Base-by-base conservation (phyloP, 2,797 vertebrate genomes). In the Falco naumanni region DNA sequence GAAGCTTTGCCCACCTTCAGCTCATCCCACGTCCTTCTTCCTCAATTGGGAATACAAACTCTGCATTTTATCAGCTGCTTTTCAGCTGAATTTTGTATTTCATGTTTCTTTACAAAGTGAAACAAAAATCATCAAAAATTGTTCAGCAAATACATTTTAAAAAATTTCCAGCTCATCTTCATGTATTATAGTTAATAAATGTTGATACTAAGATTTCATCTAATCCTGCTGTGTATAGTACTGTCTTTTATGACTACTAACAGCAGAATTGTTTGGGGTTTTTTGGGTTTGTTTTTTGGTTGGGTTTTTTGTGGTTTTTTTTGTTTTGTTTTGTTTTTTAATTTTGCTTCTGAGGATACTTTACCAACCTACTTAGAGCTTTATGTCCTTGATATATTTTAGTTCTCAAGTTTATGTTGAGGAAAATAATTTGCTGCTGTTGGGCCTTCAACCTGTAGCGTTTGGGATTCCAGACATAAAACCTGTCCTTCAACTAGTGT, bases 381-480 rank as follows among this genome's bases (percentile, higher is more conserved):
- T 63, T 74, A 31, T 43, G 10, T 60, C 57, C 68, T 79, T 77
- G 43, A 33, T 85, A 6, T 39, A 21, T 76, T 90, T 74, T 68
- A 68, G 48, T 53, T 77, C 21, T 53, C 69, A 33, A 77, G 22
- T 88, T 82, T 50, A 74, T n/a, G 28, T 21, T 43, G 16, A 56
- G 24, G 51, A 71, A 77, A 78, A 51, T 18, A 71, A 56, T 78
- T 75, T 87, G 22, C 86, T 69, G 11, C 24, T 68, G 11, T 87
- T 68, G 19, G 17, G 20, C 29, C 22, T 92, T 22, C 41, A 68
- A 11, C 48, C 77, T 85, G 24, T 20, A 61, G 26, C 45, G 37
- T 81, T 87, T 57, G 25, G 82, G 57, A 88, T 91, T 95, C 87
- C 84, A 89, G 66, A 34, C 33, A 34, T 93, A 76, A 87, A 92